Evolutionary conservation across 2,888 invertebrate genomes (phyloP), one percentile per base, ranked within the genome.

Genomic region (Abrostola tripartita): DNA sequence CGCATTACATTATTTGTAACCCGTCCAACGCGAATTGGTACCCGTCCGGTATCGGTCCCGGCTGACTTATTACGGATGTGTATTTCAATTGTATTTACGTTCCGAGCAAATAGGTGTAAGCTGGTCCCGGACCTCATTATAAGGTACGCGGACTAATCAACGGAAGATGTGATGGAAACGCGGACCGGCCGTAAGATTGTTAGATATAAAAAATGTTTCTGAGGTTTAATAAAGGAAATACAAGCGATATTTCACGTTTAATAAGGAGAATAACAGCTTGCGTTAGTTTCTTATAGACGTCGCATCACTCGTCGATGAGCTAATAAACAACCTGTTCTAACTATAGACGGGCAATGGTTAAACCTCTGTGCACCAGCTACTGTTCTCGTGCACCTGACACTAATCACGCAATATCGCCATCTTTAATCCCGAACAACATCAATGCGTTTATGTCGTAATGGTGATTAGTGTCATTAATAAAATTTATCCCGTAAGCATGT

Each of bases 1-100:
- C 88, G 87, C 86, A 88, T 88, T 88, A 88, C 74, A 80, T 86
- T 89, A 88, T 89, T 88, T 87, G 87, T 83, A 77, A 81, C 73
- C 78, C 81, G 83, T 84, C 83, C 81, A 77, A 84, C 79, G 76
- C 68, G 71, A 82, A 84, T 81, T 83, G 81, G 81, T 83, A 77
- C 81, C 78, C 64, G 64, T 65, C 71, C 52, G 68, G 66, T 68
- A 71, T 74, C 68, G 63, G 66, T 64, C 64, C 44, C 60, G 52
- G 12, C 63, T 78, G 73, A 79, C 75, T 80, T 80, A 80, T 81
- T 73, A 74, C 73, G 68, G 71, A 78, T 72, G 68, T 73, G 61
- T 77, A 74, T 76, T 78, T 78, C 74, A 79, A 74, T 75, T 79
- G 72, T 74, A 71, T 68, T 76, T 71, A 78, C 65, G 71, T 64